Evolutionary conservation across 2,797 vertebrate species (phyloP), one percentile per base, ranked within the genome.

Genomic region (Orestias chungarensis): DNA sequence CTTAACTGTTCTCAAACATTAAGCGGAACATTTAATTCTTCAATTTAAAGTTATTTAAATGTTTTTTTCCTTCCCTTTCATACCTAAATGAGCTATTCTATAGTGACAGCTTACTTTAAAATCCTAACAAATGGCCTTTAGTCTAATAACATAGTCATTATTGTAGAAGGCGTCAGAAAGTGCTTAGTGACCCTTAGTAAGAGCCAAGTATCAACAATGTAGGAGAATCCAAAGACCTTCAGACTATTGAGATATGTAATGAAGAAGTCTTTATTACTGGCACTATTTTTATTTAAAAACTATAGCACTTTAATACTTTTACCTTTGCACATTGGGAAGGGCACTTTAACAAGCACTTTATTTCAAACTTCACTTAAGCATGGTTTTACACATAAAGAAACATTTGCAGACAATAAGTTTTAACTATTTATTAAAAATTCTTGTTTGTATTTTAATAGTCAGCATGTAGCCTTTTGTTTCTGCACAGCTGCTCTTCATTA

Each of bases 21-120:
- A 90, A 73, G 74, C 82, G 71, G 85, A n/a, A n/a, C 76, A 74
- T 80, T 66, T 86, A 86, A 87, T 92, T 88, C 78, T 81, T 81
- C 66, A 64, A 68, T 75, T 73, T 77, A 73, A 74, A 76, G 78
- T 83, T 70, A 59, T 78, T 80, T 82, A 71, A 78, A 68, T 70
- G 10, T 11, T 79, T 74, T 52, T 52, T 4, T 76, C 65, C 71
- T 75, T 75, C 76, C 47, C 73, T 68, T 42, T 86, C 62, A 69
- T 74, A 79, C 82, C 77, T 73, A 82, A 84, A 81, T 62, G 33
- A 81, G 81, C 84, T 78, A 81, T 83, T 79, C 78, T 83, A 81
- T 87, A 87, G 87, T 86, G 89, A 86, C 43, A 57, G 62, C 71
- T 67, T 83, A 38, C 75, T 83, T 66, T 87, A 76, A 87, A 73